These are phyloP conservation scores for Mobula hypostoma DNA, from an alignment of 2,113 vertebrate species.

Conservation along the genomic window DNA sequence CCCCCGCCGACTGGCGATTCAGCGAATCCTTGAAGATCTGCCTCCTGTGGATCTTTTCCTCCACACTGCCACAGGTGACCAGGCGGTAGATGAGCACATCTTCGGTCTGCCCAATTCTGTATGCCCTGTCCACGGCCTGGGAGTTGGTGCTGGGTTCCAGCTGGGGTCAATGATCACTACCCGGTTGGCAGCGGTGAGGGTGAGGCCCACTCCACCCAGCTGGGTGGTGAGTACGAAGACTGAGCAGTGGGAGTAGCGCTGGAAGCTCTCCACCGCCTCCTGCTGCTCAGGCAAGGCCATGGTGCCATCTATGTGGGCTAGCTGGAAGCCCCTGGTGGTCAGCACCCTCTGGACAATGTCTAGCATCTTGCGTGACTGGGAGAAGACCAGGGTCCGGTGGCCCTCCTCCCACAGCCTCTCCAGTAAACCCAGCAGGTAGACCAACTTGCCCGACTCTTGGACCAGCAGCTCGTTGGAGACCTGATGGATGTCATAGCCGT, in stretches of 20 bases:
- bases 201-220: conserved; percentile 86
- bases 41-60: conserved; percentile 90
- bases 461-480: conserved; percentile 70
- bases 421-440: conserved; percentile 74
- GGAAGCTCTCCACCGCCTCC: conserved; percentile 71
- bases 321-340: conserved; percentile 57
- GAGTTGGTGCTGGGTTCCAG: conserved; percentile 96
- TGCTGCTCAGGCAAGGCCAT: conserved; percentile 71
- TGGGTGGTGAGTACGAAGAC: conserved; percentile 89
- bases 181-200: conserved; percentile 77
- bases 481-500: conserved; percentile 51
- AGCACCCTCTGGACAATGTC: conserved; percentile 78
- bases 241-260: conserved; percentile 59
- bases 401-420: conserved; percentile 69
- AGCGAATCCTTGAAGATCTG: conserved; percentile 89
- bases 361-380: conserved; percentile 83
- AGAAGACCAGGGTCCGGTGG: conserved; percentile 81
- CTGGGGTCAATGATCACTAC: conserved; percentile 96
- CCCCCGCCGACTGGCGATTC: conserved; percentile 82
- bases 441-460: conserved; percentile 82
- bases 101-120: conserved; percentile 83
- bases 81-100: conserved; percentile 87
- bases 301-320: conserved; percentile 75
- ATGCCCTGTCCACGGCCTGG: conserved; percentile 87
- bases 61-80: conserved; percentile 87